A percentile compares a stretch with the other conserved stretches of the same genome.
These are phyloP conservation scores for Hemicordylus capensis DNA, from an alignment of 2,113 vertebrate genomes.

Conservation along the genomic window DNA sequence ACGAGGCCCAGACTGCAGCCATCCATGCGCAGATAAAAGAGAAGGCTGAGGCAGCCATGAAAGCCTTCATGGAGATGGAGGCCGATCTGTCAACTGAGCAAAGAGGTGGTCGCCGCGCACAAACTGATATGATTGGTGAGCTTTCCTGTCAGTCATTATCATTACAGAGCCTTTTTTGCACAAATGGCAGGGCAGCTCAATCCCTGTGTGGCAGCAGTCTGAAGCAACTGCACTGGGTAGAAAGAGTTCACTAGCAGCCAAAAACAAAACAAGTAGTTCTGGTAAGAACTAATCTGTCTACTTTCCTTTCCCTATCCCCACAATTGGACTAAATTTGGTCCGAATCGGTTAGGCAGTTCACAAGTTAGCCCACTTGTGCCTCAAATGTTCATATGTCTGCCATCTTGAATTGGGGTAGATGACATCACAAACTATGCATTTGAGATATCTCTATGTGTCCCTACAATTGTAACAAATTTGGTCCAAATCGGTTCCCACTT, in stretches of 20 bases:
- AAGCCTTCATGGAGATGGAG: conserved; percentile 70
- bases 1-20: conserved; percentile 49
- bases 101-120: conserved; percentile 67
- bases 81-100: conserved; percentile 61
- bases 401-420: too few relatives aligned
- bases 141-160: neutral
- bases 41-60: conserved; percentile 67
- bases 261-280: too few relatives aligned
- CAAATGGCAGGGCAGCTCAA: neutral
- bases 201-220: neutral
- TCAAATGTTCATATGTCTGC: too few relatives aligned
- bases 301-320: too few relatives aligned
- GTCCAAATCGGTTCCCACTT: too few relatives aligned
- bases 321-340: too few relatives aligned
- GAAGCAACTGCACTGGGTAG: neutral
- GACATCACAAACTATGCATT: too few relatives aligned
- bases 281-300: too few relatives aligned
- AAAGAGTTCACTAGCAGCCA: neutral
- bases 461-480: too few relatives aligned
- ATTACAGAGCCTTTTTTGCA: neutral
- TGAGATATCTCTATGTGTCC: too few relatives aligned
- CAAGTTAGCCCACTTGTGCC: too few relatives aligned
- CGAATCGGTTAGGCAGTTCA: too few relatives aligned
- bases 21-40: conserved; percentile 61
- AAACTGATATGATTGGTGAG: conserved; percentile 75